Base-by-base conservation (phyloP, 2,888 invertebrate species). In the Meteorus cinctellus region DNA sequence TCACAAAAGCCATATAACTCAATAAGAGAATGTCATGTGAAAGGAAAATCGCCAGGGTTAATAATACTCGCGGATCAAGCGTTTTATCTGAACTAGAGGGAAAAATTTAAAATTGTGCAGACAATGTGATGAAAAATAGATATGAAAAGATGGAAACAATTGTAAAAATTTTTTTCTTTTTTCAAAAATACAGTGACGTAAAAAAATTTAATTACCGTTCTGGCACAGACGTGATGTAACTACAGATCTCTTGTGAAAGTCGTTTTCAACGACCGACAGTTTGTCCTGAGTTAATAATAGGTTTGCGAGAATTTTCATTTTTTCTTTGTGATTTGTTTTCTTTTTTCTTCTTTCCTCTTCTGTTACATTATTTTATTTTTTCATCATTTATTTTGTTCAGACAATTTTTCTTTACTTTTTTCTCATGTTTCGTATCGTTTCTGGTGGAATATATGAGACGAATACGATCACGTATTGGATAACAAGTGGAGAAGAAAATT, bases 241-340 rank as follows among this genome's bases (percentile, higher is more conserved):
- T 70, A 41, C 48, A 45, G 66, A 66, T 72, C 51, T 72, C 72
- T 74, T 73, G 81, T 78, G 80, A 81, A 81, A 81, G 79, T 81
- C 71, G 78, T 79, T 78, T 75, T 48, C 19, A 77, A 73, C 60
- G 76, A 78, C 79, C 77, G 74, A 55, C 74, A 79, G 77, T 78
- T 78, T 80, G 74, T 72, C 68, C 55, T 45, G 69, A 36, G 63
- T 77, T 80, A 67, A 67, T 76, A 62, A 77, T 69, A 66, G 24
- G 59, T 72, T 69, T 41, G 19, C 45, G 48, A 48, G 41, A 27
- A 72, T 63, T 67, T 48, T 45, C 31, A 29, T 14, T 45, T 12
- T 59, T 60, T 71, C 51, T 59, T 70, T 36, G 16, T 14, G 8
- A 27, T 34, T 34, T 63, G n/a, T 24, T 8, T 66, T 73, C 60